These are phyloP conservation scores for Turritopsis dohrnii DNA, from an alignment of 30 jellyfish, hydroid and myxozoan species.

Conservation along the genomic window DNA sequence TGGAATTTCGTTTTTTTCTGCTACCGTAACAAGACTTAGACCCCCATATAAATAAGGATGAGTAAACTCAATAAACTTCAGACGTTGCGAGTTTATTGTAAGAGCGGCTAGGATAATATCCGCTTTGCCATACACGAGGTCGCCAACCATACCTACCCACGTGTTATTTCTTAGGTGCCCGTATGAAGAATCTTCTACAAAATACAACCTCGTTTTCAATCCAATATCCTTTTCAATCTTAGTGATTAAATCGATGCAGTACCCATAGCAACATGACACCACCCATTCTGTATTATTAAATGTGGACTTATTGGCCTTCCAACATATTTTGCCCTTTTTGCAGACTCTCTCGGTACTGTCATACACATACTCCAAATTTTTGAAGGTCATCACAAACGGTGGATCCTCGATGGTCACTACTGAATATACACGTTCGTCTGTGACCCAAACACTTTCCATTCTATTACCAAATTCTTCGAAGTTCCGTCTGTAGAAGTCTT, in stretches of 20 bases:
- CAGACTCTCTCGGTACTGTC: neutral
- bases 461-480: neutral
- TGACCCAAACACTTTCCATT: neutral
- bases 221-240: conserved; percentile 30
- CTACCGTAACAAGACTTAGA: neutral
- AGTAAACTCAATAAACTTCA: conserved; percentile 46
- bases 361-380: neutral
- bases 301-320: neutral
- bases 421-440: neutral
- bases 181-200: conserved; percentile 60
- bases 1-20: neutral
- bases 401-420: conserved; percentile 8
- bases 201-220: conserved; percentile 28
- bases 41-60: neutral
- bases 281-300: conserved; percentile 21
- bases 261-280: conserved; percentile 57
- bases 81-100: conserved; percentile 38
- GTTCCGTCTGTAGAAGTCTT: neutral
- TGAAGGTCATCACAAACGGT: neutral
- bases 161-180: conserved; percentile 44
- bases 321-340: conserved; percentile 1
- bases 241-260: conserved; percentile 45
- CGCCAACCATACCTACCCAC: conserved; percentile 75
- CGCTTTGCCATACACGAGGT: conserved; percentile 46
- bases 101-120: conserved; percentile 63